Evolutionary conservation across 2,888 invertebrate genomes (phyloP).

Genomic region (Cosmorhoe ocellata): DNA sequence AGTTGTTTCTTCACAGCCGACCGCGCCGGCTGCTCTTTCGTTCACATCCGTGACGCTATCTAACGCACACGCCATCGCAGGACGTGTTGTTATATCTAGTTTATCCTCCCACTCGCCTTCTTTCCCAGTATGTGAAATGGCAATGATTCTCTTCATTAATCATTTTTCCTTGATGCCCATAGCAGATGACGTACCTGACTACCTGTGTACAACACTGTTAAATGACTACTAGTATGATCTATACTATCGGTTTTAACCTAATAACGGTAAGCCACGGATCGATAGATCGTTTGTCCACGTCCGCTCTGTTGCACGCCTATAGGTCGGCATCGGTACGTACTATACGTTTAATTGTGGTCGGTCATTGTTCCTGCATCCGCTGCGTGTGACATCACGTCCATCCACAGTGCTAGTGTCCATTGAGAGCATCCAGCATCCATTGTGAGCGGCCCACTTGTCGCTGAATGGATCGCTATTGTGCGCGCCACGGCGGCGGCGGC

Average conservation of each 20-base stretch:
- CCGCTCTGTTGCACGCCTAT: slow-evolving; percentile 20
- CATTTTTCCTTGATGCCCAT: too few relatives aligned
- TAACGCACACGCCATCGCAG: too few relatives aligned
- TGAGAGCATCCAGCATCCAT: slow-evolving; percentile 40
- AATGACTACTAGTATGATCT: too few relatives aligned
- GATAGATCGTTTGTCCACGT: slow-evolving; percentile 24
- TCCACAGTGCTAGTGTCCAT: slow-evolving; percentile 45
- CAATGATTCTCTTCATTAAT: too few relatives aligned
- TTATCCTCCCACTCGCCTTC: too few relatives aligned
- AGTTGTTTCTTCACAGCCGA: slow-evolving; percentile 1
- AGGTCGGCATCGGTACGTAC: slow-evolving; percentile 6
- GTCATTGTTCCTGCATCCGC: slow-evolving; percentile 65
- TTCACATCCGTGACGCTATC: slow-evolving; percentile 3
- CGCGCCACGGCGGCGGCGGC: slow-evolving; percentile 40
- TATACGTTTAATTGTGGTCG: slow-evolving; percentile 52
- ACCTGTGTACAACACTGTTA: too few relatives aligned
- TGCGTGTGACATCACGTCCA: slow-evolving; percentile 61
- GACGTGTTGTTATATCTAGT: neutral
- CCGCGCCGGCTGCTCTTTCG: neutral
- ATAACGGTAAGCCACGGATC: slow-evolving; percentile 17
- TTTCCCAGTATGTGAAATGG: too few relatives aligned
- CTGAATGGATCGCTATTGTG: slow-evolving; percentile 54
- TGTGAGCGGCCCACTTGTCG: slow-evolving; percentile 51
- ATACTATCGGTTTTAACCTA: neutral
- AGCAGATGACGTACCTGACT: too few relatives aligned